Evolutionary conservation across 2,888 invertebrate genomes (phyloP).

Genomic region (Pristionchus fissidentatus): DNA sequence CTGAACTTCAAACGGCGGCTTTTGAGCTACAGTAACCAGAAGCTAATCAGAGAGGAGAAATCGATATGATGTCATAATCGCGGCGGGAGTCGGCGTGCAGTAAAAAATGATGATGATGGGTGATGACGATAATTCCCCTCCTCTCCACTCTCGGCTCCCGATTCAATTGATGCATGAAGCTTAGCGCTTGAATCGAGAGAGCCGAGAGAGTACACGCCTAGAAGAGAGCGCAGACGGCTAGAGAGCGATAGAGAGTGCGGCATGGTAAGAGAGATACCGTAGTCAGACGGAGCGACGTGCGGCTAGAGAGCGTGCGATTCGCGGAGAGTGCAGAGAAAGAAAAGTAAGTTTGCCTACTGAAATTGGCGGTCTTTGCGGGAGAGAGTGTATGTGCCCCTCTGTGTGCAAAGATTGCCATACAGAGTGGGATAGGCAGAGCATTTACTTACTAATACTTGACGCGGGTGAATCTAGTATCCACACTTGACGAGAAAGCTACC

Average conservation of each 20-base stretch:
- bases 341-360: conserved; percentile 39
- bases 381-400: too few species aligned
- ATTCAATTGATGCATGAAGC: conserved; percentile 43
- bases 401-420: conserved; percentile 10
- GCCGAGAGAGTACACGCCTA: neutral
- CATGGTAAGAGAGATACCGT: conserved; percentile 20
- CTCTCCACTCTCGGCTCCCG: conserved; percentile 33
- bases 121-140: conserved; percentile 42
- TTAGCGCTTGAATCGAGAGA: conserved; percentile 40
- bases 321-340: neutral
- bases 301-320: neutral
- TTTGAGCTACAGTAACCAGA: too few species aligned
- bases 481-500: conserved; percentile 6
- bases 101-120: too few species aligned
- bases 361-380: conserved; percentile 31
- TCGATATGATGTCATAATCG: too few species aligned
- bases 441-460: conserved; percentile 21
- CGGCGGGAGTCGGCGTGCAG: too few species aligned
- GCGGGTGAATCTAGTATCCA: conserved; percentile 1
- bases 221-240: conserved; percentile 14
- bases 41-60: too few species aligned
- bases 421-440: neutral
- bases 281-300: neutral
- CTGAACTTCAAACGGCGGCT: too few species aligned
- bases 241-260: conserved; percentile 15